A percentile compares a stretch with the other conserved stretches of the same genome.
phyloP scores from a whole-genome alignment of 64 coral and sea anemone genomes.

The Actinia tenebrosa region DNA sequence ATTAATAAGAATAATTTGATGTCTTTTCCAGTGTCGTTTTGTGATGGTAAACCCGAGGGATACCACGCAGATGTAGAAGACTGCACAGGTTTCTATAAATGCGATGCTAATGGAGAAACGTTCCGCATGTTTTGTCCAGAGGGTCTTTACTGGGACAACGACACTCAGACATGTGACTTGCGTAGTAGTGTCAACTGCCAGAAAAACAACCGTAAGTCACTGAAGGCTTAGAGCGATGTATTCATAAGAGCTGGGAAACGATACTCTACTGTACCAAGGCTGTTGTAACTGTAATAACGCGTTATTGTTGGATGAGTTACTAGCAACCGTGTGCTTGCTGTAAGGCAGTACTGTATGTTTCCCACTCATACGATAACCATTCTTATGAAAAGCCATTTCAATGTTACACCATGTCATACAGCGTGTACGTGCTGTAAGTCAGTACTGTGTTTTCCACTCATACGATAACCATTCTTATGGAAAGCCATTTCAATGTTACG shows the following conservation, averaged over 20 bases:
- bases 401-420: too few relatives aligned
- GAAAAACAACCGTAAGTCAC: background rate
- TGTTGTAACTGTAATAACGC: too few relatives aligned
- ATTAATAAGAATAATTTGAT: background rate
- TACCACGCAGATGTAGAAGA: background rate
- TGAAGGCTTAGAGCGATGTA: background rate
- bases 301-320: too few relatives aligned
- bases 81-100: background rate
- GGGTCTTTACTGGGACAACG: background rate
- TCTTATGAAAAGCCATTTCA: too few relatives aligned
- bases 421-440: too few relatives aligned
- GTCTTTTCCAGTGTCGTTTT: background rate
- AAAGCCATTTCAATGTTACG: too few relatives aligned
- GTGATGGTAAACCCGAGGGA: background rate
- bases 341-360: too few relatives aligned
- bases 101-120: background rate
- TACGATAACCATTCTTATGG: too few relatives aligned
- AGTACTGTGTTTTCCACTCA: too few relatives aligned
- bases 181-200: background rate
- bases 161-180: background rate
- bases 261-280: too few relatives aligned
- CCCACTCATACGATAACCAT: too few relatives aligned
- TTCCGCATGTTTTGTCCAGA: background rate
- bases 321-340: too few relatives aligned
- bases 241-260: background rate